Base-by-base conservation (phyloP, 1,140 invertebrate genomes). In the Sitophilus oryzae region DNA sequence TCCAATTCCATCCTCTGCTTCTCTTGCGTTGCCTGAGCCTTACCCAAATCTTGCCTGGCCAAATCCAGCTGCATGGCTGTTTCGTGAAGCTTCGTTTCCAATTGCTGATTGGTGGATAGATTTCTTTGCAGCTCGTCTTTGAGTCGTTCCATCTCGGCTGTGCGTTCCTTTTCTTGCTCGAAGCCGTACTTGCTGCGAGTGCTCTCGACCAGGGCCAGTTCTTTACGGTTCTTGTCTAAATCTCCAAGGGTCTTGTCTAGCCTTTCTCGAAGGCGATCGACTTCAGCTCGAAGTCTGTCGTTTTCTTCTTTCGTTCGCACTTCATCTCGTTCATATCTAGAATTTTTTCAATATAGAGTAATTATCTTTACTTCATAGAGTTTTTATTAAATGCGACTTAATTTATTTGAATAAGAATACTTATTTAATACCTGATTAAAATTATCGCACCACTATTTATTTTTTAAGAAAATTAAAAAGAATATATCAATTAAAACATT, bases 171-270 rank as follows among this genome's bases (percentile, higher is more conserved):
- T 70, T 93, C 89, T 69, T 88, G 84, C 74, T 91, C 88, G 71
- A 88, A 85, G 72, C 88, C 85, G 75, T 88, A 91, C 83, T 92
- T 93, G 78, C 84, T 83, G 77, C 85, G 82, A 51, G 84, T 81
- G 57, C 80, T 81, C 66, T 91, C 86, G 62, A 80, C 80, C 61
- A 84, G 77, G 65, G 88, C 85, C 64, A 89, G 73, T 67, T 89
- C 87, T 67, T 85, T 83, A 60, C 81, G 75, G 45, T 82, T 80
- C 52, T 85, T 78, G 56, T 89, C 86, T 67, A 91, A 72, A 56
- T 93, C 90, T 56, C 82, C 77, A 30, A 84, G 74, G 0, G 83
- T 82, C 75, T 91, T 91, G 65, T 92, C 89, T 67, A 91, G 72
- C 57, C 88, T 81, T 64, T 90, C 88, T 61, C 88, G 82, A 48